A percentile compares a stretch with the other conserved stretches of the same genome.
phyloP scores from a whole-genome alignment of 2,797 vertebrate genomes.

The Sternarchorhynchus goeldii region DNA sequence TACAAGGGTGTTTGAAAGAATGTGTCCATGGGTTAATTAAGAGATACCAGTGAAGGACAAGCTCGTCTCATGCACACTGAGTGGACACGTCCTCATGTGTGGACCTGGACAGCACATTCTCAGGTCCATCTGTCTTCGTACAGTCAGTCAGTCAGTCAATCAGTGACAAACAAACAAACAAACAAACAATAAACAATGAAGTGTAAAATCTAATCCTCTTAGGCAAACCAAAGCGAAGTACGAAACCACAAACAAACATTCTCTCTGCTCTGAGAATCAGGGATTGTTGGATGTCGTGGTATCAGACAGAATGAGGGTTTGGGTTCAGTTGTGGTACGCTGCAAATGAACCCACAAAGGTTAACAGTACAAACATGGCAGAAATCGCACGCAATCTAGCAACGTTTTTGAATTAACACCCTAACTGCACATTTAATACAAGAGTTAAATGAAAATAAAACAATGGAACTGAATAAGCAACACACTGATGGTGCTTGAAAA shows the following conservation, averaged over 20 bases:
- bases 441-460: neutral
- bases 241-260: neutral
- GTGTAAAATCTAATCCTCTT: neutral
- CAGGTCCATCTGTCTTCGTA: neutral
- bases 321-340: too few species aligned
- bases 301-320: neutral
- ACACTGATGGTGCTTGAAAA: neutral
- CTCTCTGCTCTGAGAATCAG: neutral
- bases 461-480: neutral
- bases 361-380: neutral
- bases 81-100: too few species aligned
- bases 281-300: neutral
- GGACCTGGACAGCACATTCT: neutral
- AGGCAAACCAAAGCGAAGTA: neutral
- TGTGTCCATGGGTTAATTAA: neutral
- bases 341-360: neutral
- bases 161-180: neutral
- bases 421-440: neutral
- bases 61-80: too few species aligned
- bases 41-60: neutral
- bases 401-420: conserved; percentile 9
- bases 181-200: neutral
- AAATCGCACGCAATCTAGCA: neutral
- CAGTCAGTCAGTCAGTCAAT: neutral
- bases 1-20: neutral